These are phyloP conservation scores for Cossypha heuglini DNA, from an alignment of 2,797 vertebrate species.

Conservation along the genomic window DNA sequence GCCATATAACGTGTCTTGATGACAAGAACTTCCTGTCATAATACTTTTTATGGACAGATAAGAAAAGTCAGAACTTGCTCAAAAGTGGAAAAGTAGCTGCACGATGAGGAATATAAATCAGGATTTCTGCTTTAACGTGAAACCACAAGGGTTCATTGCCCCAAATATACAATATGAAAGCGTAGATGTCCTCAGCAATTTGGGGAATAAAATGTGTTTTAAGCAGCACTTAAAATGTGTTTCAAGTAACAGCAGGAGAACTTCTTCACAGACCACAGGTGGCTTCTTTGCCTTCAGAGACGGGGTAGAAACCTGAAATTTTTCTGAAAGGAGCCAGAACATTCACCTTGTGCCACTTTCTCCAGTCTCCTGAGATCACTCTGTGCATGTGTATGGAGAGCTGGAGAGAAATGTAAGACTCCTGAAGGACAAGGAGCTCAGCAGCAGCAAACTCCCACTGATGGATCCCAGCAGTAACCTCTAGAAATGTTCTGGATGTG, in stretches of 20 bases:
- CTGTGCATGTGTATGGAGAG: background rate
- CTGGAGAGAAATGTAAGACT: background rate
- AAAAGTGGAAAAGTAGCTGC: background rate
- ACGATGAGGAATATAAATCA: background rate
- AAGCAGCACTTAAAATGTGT: background rate
- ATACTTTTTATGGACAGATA: constrained; percentile 21
- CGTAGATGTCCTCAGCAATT: background rate
- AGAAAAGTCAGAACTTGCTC: background rate
- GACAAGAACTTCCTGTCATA: constrained; percentile 29
- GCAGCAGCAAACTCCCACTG: background rate
- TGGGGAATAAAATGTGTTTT: background rate
- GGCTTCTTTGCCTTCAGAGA: background rate
- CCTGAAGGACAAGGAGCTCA: background rate
- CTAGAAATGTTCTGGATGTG: background rate
- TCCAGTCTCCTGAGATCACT: background rate
- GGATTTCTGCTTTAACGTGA: background rate
- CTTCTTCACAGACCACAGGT: fast-evolving
- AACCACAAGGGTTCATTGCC: background rate
- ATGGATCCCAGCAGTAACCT: background rate
- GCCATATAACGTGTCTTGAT: constrained; percentile 13
- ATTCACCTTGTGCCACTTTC: background rate
- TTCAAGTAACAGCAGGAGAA: background rate
- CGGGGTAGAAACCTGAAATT: background rate
- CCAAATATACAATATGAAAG: background rate
- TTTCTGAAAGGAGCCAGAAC: background rate